Percentiles rank a stretch among this genome's conserved stretches.
Evolutionary conservation across 2,888 invertebrate genomes (phyloP).

Genomic region (Abrostola tripartita): DNA sequence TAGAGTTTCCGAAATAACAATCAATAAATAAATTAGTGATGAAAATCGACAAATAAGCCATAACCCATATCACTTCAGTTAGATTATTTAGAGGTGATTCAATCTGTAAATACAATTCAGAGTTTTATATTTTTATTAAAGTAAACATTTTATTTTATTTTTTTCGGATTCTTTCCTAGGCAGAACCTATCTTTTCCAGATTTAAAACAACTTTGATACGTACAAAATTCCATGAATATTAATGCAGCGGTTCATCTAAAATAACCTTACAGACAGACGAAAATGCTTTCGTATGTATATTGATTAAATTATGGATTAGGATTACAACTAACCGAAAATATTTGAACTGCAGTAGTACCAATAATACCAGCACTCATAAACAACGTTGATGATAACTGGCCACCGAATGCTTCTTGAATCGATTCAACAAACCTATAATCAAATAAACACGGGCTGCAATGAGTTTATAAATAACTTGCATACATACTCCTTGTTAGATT

Average conservation of each 20-base stretch:
- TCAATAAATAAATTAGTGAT: slow-evolving; percentile 65
- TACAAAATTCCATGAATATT: too few relatives aligned
- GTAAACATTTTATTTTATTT: too few relatives aligned
- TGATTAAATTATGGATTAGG: neutral
- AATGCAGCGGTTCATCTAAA: slow-evolving; percentile 60
- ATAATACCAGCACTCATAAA: slow-evolving; percentile 61
- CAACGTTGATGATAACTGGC: slow-evolving; percentile 62
- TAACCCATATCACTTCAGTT: slow-evolving; percentile 65
- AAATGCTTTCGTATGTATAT: neutral
- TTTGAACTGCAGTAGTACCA: slow-evolving; percentile 69
- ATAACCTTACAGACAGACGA: slow-evolving; percentile 18
- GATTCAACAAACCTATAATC: slow-evolving; percentile 62
- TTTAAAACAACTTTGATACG: too few relatives aligned
- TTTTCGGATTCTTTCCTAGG: too few relatives aligned
- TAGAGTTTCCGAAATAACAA: slow-evolving; percentile 70
- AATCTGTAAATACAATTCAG: slow-evolving; percentile 62
- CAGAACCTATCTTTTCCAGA: too few relatives aligned
- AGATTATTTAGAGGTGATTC: slow-evolving; percentile 64
- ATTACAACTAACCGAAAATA: slow-evolving; percentile 64
- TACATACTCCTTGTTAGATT: slow-evolving; percentile 11
- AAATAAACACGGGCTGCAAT: slow-evolving; percentile 14
- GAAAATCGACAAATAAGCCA: slow-evolving; percentile 63
- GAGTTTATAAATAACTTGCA: slow-evolving; percentile 18
- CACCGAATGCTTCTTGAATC: slow-evolving; percentile 62
- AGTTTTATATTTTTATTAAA: neutral